These are phyloP conservation scores for Botrylloides violaceus DNA, from an alignment of 23 tunicate species.

Conservation along the genomic window DNA sequence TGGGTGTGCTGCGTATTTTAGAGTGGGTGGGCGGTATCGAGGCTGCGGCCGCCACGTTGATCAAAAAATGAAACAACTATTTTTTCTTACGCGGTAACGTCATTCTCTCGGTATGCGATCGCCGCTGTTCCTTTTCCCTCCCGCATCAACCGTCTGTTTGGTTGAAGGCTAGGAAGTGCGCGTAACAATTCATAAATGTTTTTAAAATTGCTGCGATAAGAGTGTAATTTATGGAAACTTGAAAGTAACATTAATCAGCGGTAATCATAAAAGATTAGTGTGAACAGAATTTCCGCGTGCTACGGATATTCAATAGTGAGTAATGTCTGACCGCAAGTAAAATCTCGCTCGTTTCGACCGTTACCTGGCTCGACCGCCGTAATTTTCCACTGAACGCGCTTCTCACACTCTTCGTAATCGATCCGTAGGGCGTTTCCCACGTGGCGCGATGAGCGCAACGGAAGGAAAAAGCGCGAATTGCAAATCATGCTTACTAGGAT, in stretches of 20 bases:
- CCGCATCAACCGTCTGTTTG: conserved; percentile 5
- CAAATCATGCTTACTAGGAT: no score
- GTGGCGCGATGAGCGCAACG: neutral
- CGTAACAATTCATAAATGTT: no score
- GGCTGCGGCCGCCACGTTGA: conserved; percentile 26
- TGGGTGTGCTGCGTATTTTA: conserved; percentile 6
- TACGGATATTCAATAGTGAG: no score
- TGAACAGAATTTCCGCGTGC: no score
- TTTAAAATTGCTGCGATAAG: no score
- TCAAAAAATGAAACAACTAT: neutral
- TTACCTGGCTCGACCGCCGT: conserved; percentile 16
- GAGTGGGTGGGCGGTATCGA: conserved; percentile 1
- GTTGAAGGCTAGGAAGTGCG: no score
- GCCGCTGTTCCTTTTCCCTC: conserved; percentile 22
- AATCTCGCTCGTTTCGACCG: conserved; percentile 8
- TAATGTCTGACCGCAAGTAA: neutral
- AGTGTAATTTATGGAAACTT: no score
- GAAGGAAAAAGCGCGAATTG: no score
- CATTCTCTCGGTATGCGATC: conserved; percentile 36
- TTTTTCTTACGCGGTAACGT: conserved; percentile 18
- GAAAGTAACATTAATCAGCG: no score
- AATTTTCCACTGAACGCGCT: conserved; percentile 21
- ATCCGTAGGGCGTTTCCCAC: conserved; percentile 6
- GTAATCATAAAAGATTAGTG: no score
- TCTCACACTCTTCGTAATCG: neutral